These are phyloP conservation scores for Dryococelus australis DNA, from an alignment of 2,888 invertebrate species.

Conservation along the genomic window DNA sequence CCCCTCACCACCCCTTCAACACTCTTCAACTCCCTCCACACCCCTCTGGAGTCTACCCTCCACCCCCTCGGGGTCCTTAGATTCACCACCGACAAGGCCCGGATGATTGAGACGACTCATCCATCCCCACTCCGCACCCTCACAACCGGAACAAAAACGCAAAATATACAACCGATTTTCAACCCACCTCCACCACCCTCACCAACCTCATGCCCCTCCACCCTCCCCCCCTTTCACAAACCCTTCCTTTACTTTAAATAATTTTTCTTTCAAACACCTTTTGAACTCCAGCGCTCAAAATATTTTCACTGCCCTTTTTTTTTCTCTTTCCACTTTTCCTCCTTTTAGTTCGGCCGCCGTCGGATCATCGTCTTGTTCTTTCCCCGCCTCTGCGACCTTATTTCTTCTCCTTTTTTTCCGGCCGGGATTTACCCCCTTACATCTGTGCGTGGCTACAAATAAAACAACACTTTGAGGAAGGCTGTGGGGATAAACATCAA, in stretches of 20 bases:
- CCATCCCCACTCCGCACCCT: neutral
- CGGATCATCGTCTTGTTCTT: conserved; percentile 2
- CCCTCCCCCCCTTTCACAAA: neutral
- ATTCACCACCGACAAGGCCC: conserved; percentile 2
- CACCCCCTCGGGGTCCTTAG: neutral
- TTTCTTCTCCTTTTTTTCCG: neutral
- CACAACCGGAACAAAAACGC: neutral
- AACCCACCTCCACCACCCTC: neutral
- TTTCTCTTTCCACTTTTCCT: neutral
- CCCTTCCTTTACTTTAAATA: neutral
- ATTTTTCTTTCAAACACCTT: conserved; percentile 16
- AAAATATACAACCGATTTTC: conserved; percentile 16
- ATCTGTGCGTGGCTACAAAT: neutral
- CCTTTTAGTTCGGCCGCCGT: neutral
- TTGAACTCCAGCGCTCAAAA: conserved; percentile 10
- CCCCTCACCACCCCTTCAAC: too few species aligned
- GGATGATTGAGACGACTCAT: neutral
- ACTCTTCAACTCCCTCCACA: neutral
- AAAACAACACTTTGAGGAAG: conserved; percentile 1
- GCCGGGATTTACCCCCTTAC: neutral
- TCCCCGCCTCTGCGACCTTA: neutral
- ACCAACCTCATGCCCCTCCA: too few species aligned
- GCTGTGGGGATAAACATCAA: neutral
- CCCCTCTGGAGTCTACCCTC: neutral
- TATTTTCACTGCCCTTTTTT: neutral